phyloP scores from a whole-genome alignment of 2,888 invertebrate species.

The Tenthredo livida region DNA sequence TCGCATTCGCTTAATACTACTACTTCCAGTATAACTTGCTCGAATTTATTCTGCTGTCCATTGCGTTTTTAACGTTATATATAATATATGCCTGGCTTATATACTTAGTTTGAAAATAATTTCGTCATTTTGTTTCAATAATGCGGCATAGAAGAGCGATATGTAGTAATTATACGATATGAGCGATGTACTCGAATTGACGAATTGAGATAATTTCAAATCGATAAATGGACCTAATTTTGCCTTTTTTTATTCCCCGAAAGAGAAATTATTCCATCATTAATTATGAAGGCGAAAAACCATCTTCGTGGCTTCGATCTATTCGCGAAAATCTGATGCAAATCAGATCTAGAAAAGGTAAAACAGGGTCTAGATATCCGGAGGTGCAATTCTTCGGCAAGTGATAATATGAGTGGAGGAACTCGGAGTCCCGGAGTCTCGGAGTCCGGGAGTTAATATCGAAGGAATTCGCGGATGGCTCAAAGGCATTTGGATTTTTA shows the following conservation, averaged over 20 bases:
- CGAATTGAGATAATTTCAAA: not conserved
- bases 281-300: not conserved
- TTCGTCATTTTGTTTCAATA: too few relatives aligned
- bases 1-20: not conserved
- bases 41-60: not conserved
- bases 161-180: not conserved
- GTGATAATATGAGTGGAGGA: not conserved
- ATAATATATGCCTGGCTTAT: not conserved
- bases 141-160: not conserved
- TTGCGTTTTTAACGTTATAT: not conserved
- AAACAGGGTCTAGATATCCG: not conserved
- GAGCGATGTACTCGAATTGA: not conserved
- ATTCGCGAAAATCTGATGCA: not conserved
- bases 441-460: constrained; percentile 27
- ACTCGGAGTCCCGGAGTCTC: not conserved
- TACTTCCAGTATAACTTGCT: not conserved
- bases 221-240: not conserved
- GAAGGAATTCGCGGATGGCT: constrained; percentile 45
- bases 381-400: not conserved
- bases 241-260: not conserved
- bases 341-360: not conserved
- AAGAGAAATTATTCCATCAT: not conserved
- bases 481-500: constrained; percentile 66
- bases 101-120: not conserved
- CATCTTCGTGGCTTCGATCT: not conserved